Percentiles rank a stretch among this genome's conserved stretches.
These are phyloP conservation scores for Coptodon bakossiorum DNA, from an alignment of 2,113 vertebrate species.

Conservation along the genomic window DNA sequence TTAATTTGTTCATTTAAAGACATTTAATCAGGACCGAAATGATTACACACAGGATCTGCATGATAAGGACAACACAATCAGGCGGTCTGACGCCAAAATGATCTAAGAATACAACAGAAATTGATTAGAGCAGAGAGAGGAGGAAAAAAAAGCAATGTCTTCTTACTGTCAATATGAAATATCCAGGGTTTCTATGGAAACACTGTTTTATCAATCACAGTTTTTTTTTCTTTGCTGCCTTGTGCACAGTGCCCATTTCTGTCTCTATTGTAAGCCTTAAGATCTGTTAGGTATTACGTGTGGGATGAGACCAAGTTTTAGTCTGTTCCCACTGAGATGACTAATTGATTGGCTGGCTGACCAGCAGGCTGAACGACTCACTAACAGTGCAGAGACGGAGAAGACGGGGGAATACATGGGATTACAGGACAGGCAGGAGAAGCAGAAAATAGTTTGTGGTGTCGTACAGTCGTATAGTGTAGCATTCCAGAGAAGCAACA, in stretches of 20 bases:
- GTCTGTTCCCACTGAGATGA: conserved; percentile 36
- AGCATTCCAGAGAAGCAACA: neutral
- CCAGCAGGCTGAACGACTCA: neutral
- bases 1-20: neutral
- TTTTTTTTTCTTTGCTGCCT: neutral
- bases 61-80: neutral
- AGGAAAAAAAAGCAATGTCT: neutral
- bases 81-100: neutral
- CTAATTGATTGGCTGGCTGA: conserved; percentile 19
- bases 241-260: neutral
- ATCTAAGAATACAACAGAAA: neutral
- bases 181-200: conserved; percentile 51
- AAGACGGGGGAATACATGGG: neutral
- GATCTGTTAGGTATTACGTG: conserved; percentile 35
- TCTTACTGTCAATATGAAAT: conserved; percentile 41
- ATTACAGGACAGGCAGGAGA: neutral
- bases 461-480: neutral
- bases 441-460: neutral
- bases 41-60: neutral
- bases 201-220: conserved; percentile 41
- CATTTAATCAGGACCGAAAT: neutral
- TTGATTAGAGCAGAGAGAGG: neutral
- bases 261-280: conserved; percentile 6
- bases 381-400: neutral
- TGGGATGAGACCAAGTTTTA: conserved; percentile 24